Evolutionary conservation across 2,888 invertebrate genomes (phyloP).

Genomic region (Perdita meconis): DNA sequence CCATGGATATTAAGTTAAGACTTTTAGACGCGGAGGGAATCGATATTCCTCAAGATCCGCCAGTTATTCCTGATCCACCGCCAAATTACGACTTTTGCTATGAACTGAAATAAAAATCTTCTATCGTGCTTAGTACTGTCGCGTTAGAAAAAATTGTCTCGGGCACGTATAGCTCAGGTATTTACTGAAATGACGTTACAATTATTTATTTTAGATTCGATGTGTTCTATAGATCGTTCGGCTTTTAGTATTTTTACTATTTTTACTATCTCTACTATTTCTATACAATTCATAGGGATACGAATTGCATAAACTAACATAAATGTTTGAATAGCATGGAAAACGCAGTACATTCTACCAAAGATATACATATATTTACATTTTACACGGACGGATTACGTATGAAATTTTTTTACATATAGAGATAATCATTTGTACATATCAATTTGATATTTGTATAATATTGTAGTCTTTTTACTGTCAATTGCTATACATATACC

Average conservation of each 20-base stretch:
- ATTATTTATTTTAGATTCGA: conserved; percentile 13
- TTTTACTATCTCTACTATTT: no score
- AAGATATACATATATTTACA: conserved; percentile 67
- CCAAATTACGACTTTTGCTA: conserved; percentile 96
- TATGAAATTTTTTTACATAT: conserved; percentile 22
- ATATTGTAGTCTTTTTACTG: conserved; percentile 21
- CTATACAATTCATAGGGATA: no score
- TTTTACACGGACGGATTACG: conserved; percentile 56
- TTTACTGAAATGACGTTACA: conserved; percentile 14
- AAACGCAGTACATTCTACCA: conserved; percentile 62
- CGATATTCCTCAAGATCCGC: conserved; percentile 96
- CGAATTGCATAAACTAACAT: conserved; percentile 20
- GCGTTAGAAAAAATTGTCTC: conserved; percentile 7
- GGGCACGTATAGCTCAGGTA: conserved; percentile 3
- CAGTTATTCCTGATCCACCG: conserved; percentile 95
- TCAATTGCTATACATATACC: conserved; percentile 2
- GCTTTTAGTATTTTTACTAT: conserved; percentile 34
- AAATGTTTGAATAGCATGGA: conserved; percentile 41
- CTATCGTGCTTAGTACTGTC: conserved; percentile 9
- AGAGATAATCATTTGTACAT: conserved; percentile 55
- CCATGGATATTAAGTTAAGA: conserved; percentile 98
- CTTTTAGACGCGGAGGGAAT: conserved; percentile 97
- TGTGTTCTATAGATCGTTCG: conserved; percentile 47
- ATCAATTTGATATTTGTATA: conserved; percentile 28
- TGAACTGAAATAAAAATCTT: conserved; percentile 87